A percentile compares a stretch with the other conserved stretches of the same genome.
Evolutionary conservation across 2,888 invertebrate species (phyloP).

Genomic region (Agonopterix arenella): DNA sequence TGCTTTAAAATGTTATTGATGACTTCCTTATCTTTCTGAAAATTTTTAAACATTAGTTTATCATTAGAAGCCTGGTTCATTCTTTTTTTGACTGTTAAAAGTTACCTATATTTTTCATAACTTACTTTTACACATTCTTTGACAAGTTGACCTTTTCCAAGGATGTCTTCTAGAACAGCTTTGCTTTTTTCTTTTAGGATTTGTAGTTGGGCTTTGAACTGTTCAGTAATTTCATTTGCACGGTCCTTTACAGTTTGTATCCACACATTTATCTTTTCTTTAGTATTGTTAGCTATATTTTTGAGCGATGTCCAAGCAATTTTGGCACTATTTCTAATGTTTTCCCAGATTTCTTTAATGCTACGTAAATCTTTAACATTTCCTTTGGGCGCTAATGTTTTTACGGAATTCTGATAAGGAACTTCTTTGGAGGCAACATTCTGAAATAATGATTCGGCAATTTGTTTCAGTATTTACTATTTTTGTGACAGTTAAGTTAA

Average conservation of each 20-base stretch:
- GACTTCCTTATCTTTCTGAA: constrained; percentile 27
- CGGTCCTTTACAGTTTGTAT: constrained; percentile 25
- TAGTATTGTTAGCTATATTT: constrained; percentile 26
- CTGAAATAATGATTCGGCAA: no score
- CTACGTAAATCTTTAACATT: constrained; percentile 6
- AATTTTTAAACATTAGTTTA: background rate
- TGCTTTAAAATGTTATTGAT: constrained; percentile 25
- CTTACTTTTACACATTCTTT: constrained; percentile 37
- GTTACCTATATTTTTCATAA: background rate
- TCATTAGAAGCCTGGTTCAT: background rate
- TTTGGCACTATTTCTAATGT: constrained; percentile 27
- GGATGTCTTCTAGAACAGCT: constrained; percentile 20
- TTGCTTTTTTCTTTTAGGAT: constrained; percentile 22
- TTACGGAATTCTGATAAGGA: no score
- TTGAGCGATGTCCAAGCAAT: constrained; percentile 33
- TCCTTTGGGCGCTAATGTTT: background rate
- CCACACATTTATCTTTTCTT: constrained; percentile 26
- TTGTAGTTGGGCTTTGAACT: constrained; percentile 23
- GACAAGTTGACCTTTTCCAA: constrained; percentile 23
- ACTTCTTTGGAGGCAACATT: no score
- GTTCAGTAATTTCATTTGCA: constrained; percentile 18
- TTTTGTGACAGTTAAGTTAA: no score
- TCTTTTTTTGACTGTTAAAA: background rate
- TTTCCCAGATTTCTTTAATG: constrained; percentile 26
- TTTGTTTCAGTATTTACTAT: no score